Percentiles rank a stretch among this genome's conserved stretches.
phyloP scores from a whole-genome alignment of 2,888 invertebrate genomes.

The Chrysotoxum bicinctum region DNA sequence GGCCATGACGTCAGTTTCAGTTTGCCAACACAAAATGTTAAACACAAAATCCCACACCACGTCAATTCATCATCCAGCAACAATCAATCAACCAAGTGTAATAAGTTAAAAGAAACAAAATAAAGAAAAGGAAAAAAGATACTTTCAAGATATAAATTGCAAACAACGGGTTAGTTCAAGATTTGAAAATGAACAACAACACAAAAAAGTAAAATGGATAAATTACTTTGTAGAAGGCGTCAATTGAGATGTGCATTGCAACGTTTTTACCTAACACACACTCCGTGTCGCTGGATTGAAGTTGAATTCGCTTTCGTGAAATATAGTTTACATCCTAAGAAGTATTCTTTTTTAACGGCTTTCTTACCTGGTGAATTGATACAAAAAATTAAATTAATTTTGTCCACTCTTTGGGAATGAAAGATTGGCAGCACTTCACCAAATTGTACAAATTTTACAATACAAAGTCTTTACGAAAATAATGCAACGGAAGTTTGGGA shows the following conservation, averaged over 20 bases:
- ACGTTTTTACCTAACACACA: slow-evolving; percentile 9
- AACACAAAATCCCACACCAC: slow-evolving; percentile 43
- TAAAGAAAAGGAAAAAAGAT: background rate
- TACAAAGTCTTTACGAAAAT: too few species aligned
- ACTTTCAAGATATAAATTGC: slow-evolving; percentile 23
- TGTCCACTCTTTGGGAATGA: too few species aligned
- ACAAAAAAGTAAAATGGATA: background rate
- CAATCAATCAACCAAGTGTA: slow-evolving; percentile 64
- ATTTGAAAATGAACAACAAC: background rate
- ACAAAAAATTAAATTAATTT: too few species aligned
- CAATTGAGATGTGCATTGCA: slow-evolving; percentile 55
- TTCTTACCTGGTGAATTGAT: too few species aligned
- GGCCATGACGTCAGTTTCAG: slow-evolving; percentile 15
- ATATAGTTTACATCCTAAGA: too few species aligned
- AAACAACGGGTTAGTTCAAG: slow-evolving; percentile 40
- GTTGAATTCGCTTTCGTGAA: too few species aligned
- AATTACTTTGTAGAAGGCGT: slow-evolving; percentile 51
- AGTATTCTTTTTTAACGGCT: too few species aligned
- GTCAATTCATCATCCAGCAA: slow-evolving; percentile 54
- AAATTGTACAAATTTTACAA: too few species aligned
- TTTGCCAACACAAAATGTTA: slow-evolving; percentile 4
- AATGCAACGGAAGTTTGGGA: too few species aligned
- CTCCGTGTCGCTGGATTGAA: background rate
- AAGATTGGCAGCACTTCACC: too few species aligned
- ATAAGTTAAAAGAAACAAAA: slow-evolving; percentile 21